phyloP scores from a whole-genome alignment of 2,888 invertebrate species.

The Andrena flavipes region DNA sequence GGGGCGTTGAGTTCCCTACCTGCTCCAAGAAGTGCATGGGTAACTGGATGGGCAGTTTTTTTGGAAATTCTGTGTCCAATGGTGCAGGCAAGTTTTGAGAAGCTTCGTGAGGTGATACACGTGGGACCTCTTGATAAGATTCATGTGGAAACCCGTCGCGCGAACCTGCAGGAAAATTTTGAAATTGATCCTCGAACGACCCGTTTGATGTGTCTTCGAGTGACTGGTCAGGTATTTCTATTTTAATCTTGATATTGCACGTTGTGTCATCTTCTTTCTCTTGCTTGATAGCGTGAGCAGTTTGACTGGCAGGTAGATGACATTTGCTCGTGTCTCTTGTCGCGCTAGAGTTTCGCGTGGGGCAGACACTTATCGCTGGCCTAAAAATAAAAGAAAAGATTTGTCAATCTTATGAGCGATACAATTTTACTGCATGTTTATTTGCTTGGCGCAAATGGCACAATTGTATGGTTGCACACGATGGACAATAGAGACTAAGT shows the following conservation, averaged over 20 bases:
- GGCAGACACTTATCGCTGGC: slow-evolving; percentile 27
- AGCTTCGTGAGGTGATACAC: no score
- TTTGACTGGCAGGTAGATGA: slow-evolving; percentile 17
- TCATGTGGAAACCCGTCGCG: no score
- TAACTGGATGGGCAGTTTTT: no score
- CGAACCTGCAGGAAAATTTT: no score
- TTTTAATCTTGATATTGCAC: neutral
- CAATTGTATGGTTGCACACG: neutral
- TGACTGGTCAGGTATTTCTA: neutral
- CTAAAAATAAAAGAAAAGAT: slow-evolving; percentile 56
- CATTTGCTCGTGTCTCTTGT: slow-evolving; percentile 29
- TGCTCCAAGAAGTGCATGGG: no score
- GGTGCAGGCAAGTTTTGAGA: no score
- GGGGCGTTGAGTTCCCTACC: no score
- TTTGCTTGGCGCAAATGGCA: neutral
- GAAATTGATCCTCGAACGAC: neutral
- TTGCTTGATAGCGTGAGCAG: neutral
- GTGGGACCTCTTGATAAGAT: no score
- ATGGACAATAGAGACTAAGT: neutral
- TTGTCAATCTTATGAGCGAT: slow-evolving; percentile 15
- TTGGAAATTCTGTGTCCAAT: no score
- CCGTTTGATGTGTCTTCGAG: neutral
- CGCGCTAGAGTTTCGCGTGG: slow-evolving; percentile 42
- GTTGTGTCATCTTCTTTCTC: neutral
- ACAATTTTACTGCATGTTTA: neutral